Conservation (phyloP, 1,140 invertebrate species). For the Cyclargus thomasi region DNA sequence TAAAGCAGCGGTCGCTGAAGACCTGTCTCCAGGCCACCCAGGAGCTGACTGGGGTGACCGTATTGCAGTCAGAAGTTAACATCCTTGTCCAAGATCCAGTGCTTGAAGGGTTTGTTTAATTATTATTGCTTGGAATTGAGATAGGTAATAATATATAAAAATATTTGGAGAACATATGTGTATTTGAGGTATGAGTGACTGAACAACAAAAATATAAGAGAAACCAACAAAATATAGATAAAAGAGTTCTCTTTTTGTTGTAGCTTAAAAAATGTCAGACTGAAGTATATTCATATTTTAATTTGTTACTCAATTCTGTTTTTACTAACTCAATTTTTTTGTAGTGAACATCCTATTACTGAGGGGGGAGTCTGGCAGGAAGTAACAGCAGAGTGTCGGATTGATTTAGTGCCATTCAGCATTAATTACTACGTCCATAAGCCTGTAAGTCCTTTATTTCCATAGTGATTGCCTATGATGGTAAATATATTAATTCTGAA, state of each 20-base stretch:
- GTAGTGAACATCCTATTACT: conserved; percentile 34
- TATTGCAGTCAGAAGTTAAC: conserved; percentile 49
- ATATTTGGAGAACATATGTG: too few relatives aligned
- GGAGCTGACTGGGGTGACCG: conserved; percentile 42
- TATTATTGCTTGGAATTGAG: too few relatives aligned
- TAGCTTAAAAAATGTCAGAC: too few relatives aligned
- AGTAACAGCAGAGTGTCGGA: conserved; percentile 48
- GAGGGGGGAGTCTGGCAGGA: conserved; percentile 45
- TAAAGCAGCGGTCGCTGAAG: conserved; percentile 28
- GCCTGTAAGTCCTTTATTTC: conserved; percentile 40
- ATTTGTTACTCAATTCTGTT: too few relatives aligned
- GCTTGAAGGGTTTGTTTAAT: conserved; percentile 33
- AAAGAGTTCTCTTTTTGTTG: too few relatives aligned
- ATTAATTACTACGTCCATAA: conserved; percentile 44
- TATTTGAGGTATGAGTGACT: too few relatives aligned
- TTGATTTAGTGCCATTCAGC: conserved; percentile 47
- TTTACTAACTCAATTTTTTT: conserved; percentile 16
- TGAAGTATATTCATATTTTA: too few relatives aligned
- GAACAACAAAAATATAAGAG: too few relatives aligned
- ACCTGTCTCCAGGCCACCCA: conserved; percentile 48
- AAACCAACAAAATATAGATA: too few relatives aligned
- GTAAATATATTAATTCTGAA: not conserved
- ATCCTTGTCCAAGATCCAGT: conserved; percentile 38
- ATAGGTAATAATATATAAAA: too few relatives aligned
- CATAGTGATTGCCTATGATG: too few relatives aligned